Base-by-base conservation (phyloP, 2,797 vertebrate species). In the Sebastes aleutianus region DNA sequence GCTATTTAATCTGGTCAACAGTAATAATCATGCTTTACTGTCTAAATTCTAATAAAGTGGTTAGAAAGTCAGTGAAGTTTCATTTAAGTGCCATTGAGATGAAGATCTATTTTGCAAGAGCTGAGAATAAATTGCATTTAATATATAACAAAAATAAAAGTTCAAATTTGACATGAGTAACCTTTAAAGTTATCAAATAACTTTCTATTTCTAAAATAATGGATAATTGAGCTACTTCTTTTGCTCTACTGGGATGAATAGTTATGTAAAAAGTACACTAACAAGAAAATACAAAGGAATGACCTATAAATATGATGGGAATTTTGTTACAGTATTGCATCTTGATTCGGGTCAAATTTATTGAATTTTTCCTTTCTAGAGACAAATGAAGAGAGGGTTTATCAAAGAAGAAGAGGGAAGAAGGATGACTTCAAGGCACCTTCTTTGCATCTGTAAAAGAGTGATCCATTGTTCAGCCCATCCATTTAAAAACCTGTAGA, bases 401-500 rank as follows among this genome's bases (percentile, higher is more conserved):
- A 18, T 75, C 13, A 70, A 74, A 68, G 14, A n/a, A 27, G 29
- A 68, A 57, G 3, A 27, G n/a, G 6, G 9, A 66, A 69, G 36
- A 31, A 36, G 16, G 50, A 72, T 53, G 24, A 61, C 53, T 47
- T 81, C 26, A 83, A 54, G 71, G 36, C 31, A 4, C 5, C 70
- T 67, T 59, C 69, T 88, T 91, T 90, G 84, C 85, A 88, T 86
- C 43, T 61, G 65, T 71, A 32, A 83, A 34, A 67, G 1, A 39
- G 36, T 56, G 58, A 71, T 58, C 72, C 32, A 82, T 91, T 86
- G 87, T 91, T 79, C 22, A 32, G 24, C 8, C 20, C 54, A 29
- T 72, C 79, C 73, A 64, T 87, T 87, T 78, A 80, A 77, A 86
- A 80, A 72, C 77, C 74, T 85, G 67, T 62, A 64, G 76, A 84